Evolutionary conservation across 1,140 invertebrate genomes (phyloP).

Genomic region (Philaenus spumarius): DNA sequence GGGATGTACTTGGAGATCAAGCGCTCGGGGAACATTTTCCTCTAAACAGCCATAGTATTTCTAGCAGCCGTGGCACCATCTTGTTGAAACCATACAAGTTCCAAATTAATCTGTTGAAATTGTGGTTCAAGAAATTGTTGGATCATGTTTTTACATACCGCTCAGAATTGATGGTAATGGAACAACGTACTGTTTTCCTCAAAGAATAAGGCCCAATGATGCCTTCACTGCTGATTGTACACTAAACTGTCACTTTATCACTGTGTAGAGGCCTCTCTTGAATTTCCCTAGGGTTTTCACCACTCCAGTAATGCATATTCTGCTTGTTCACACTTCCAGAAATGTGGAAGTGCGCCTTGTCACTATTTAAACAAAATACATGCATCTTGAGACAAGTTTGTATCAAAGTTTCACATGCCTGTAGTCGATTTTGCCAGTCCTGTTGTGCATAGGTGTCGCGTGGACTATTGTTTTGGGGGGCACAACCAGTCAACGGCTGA

Average conservation of each 20-base stretch:
- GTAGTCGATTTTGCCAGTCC: too few species aligned
- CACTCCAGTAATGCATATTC: not conserved
- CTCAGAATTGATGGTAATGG: slow-evolving; percentile 14
- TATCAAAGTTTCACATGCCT: not conserved
- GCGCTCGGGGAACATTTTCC: not conserved
- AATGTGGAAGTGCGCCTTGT: slow-evolving; percentile 9
- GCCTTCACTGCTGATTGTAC: not conserved
- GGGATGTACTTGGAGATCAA: slow-evolving; percentile 9
- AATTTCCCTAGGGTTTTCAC: not conserved
- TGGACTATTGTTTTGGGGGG: too few species aligned
- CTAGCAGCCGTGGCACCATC: slow-evolving; percentile 3
- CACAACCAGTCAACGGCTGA: too few species aligned
- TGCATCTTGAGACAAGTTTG: not conserved
- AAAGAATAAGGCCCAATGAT: slow-evolving; percentile 18
- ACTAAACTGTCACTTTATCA: slow-evolving; percentile 18
- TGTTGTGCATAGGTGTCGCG: too few species aligned
- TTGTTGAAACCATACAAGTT: not conserved
- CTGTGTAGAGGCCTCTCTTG: slow-evolving; percentile 6
- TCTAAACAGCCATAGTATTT: slow-evolving; percentile 6
- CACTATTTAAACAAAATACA: not conserved
- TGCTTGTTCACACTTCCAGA: not conserved
- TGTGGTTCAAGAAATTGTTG: slow-evolving; percentile 10
- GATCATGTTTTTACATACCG: slow-evolving; percentile 18
- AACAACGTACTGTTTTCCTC: slow-evolving; percentile 3
- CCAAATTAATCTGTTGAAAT: not conserved